Evolutionary conservation across 1,140 invertebrate species (phyloP).

Genomic region (Ladona fulva): DNA sequence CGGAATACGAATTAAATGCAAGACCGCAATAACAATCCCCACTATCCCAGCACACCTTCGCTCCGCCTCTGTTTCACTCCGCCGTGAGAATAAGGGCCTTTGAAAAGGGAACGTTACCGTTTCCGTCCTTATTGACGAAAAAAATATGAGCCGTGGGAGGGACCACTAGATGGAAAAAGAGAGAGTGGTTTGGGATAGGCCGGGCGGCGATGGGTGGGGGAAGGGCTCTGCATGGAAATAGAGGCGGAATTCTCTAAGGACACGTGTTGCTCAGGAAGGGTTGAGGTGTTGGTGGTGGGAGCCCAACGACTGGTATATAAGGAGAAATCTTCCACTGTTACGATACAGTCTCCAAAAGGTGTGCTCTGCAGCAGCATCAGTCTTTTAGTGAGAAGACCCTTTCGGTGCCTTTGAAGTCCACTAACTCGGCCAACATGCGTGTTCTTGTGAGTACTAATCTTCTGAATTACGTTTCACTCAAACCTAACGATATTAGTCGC

Average conservation of each 20-base stretch:
- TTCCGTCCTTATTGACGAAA: no score
- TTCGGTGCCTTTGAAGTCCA: background rate
- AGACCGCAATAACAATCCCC: no score
- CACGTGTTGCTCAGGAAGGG: background rate
- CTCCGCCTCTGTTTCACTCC: no score
- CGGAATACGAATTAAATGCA: no score
- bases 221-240: background rate
- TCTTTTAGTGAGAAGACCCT: background rate
- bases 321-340: background rate
- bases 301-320: background rate
- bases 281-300: background rate
- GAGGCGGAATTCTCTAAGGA: background rate
- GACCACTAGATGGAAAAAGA: background rate
- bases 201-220: background rate
- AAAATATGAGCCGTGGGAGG: background rate
- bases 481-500: no score
- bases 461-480: no score
- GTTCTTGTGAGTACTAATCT: background rate
- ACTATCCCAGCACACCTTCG: no score
- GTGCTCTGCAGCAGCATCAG: background rate
- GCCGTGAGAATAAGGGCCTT: no score
- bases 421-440: background rate
- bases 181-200: background rate
- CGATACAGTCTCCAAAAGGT: background rate
- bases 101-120: no score